Percentiles rank a stretch among this genome's conserved stretches.
Evolutionary conservation across 2,888 invertebrate species (phyloP).

Genomic region (Cylloceria caligata): DNA sequence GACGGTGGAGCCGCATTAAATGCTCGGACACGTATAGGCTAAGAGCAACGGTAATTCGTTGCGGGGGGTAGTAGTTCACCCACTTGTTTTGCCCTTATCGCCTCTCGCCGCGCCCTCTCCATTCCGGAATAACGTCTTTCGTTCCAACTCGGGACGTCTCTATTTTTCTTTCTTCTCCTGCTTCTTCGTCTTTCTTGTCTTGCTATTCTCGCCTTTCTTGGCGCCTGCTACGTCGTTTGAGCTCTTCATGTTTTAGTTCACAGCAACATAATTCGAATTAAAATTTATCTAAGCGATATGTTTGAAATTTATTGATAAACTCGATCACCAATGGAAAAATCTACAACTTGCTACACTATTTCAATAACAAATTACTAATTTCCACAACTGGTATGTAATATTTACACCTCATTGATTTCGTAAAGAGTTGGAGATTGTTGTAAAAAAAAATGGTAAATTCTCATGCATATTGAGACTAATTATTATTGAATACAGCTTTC

Average conservation of each 20-base stretch:
- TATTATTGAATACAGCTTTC: too few relatives aligned
- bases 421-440: too few relatives aligned
- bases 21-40: constrained; percentile 79
- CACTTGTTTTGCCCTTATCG: constrained; percentile 71
- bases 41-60: constrained; percentile 83
- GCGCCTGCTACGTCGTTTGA: background rate
- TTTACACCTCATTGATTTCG: too few relatives aligned
- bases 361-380: too few relatives aligned
- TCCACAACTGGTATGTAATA: too few relatives aligned
- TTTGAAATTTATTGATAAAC: too few relatives aligned
- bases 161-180: constrained; percentile 14
- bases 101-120: constrained; percentile 22
- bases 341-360: too few relatives aligned
- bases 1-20: constrained; percentile 82
- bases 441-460: too few relatives aligned
- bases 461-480: too few relatives aligned
- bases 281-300: background rate
- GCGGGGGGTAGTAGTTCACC: constrained; percentile 79
- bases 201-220: too few relatives aligned
- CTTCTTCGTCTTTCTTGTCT: background rate
- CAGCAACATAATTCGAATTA: background rate
- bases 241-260: background rate
- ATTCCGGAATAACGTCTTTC: constrained; percentile 36
- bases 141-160: constrained; percentile 25
- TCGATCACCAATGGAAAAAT: too few relatives aligned